Base-by-base conservation (phyloP, 2,797 vertebrate genomes). In the Microhierax caerulescens region DNA sequence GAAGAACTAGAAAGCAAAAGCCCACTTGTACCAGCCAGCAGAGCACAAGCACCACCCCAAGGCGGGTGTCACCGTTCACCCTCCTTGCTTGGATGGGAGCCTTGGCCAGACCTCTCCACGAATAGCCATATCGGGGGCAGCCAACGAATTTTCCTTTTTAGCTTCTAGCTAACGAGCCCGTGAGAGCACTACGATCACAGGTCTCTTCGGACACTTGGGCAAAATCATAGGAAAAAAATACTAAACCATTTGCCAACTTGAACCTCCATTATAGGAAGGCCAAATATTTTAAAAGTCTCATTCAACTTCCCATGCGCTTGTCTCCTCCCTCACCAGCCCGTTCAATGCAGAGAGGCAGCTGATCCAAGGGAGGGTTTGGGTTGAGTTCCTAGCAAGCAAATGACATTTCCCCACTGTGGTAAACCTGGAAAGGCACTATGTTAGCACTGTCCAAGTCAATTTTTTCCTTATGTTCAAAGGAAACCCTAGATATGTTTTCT, bases 391-490 rank as follows among this genome's bases (percentile, higher is more conserved):
- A n/a, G 51, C 37, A 76, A 76, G 73, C 57, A 95, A 85, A 87
- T 37, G 41, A 41, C 78, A 96, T 88, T 88, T 73, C 65, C 85
- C 86, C 30, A 11, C 67, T 22, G 22, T 2, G 7, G 94, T 53
- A 74, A 87, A 75, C 76, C 84, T 86, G 57, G 74, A 91, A 92
- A 90, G 61, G 70, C 79, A 73, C 85, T 54, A 15, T 12, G 60
- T 51, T n/a, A 63, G 73, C 96, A 25, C 60, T 5, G 34, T 68
- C 96, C 93, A 93, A 96, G 80, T 32, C 75, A 81, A 78, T 85
- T 92, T 94, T 97, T 63, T 88, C 95, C 94, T 95, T 74, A 32
- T 70, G 85, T 95, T 96, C 96, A 92, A 97, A 95, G 88, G 89
- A 94, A 96, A 82, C 74, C 75, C 64, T 92, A 87, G 91, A 91